A percentile compares a stretch with the other conserved stretches of the same genome.
Conservation (phyloP, 2,113 vertebrate genomes). For the Falco punctatus region DNA sequence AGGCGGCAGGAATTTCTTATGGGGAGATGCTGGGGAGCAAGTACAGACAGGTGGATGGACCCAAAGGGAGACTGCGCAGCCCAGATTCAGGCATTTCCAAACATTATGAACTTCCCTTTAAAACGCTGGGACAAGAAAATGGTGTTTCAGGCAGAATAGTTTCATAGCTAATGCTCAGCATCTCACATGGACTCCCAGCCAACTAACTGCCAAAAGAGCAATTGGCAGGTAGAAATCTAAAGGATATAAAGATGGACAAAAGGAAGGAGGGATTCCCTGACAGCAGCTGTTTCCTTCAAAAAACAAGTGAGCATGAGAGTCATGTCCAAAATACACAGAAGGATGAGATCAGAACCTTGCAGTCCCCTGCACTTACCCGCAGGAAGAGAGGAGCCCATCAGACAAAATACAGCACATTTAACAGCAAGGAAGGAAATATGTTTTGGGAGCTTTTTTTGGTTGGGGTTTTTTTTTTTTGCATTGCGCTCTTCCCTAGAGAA, state of each 20-base stretch:
- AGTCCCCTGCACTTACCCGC: not conserved
- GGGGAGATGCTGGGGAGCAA: not conserved
- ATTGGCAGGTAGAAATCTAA: not conserved
- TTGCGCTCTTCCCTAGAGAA: not conserved
- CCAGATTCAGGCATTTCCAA: not conserved
- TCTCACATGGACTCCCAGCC: not conserved
- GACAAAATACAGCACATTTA: not conserved
- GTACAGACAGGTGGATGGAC: not conserved
- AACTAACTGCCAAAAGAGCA: not conserved
- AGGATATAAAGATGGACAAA: not conserved
- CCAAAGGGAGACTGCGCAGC: not conserved
- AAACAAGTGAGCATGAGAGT: accelerated
- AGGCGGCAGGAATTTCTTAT: not conserved
- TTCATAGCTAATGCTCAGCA: not conserved
- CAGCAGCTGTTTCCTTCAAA: not conserved
- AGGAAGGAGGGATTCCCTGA: not conserved
- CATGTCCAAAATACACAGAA: not conserved
- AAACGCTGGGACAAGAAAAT: not conserved
- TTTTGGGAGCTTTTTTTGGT: not conserved
- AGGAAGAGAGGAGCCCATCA: not conserved
- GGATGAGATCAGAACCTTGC: not conserved
- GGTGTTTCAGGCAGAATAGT: not conserved
- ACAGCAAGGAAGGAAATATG: not conserved
- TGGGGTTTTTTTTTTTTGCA: not conserved
- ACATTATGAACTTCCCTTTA: not conserved